Evolutionary conservation across 64 coral and sea anemone species (phyloP), one percentile per base, ranked within the genome.

Genomic region (Catalaphyllia jardinei): DNA sequence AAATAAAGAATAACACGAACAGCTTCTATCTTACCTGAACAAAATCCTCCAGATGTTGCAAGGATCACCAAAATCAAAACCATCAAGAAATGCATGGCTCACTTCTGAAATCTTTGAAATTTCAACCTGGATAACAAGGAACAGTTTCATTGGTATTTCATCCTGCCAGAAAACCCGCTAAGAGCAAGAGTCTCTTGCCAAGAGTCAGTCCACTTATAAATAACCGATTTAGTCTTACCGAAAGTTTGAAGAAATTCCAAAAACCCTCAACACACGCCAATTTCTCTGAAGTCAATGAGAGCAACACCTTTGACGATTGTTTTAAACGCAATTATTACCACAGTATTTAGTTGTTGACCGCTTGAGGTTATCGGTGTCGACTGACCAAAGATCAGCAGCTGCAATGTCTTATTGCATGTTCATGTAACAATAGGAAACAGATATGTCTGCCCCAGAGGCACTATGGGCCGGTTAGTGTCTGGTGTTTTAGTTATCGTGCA

Each of bases 381-480:
- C n/a, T 85, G 62, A 85, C 33, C 24, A 24, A 46, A 46, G 42
- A 71, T 51, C 39, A 19, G 17, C 24, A 50, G 39, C 35, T 77
- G 18, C 74, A 77, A 85, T 15, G 22, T 17, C 51, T 12, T 67
- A 46, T 71, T 71, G 19, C 22, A 27, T 65, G 81, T 85, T 52
- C 81, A 50, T 67, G 62, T 85, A 85, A 85, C 79, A 83, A 83
- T 46, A 83, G 60, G 60, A 20, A 83, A 83, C 60, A 83, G 60
- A 83, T 85, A 22, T 71, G 17, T 20, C 50, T 12, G 33, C 19
- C 38, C 81, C 14, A 39, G 27, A 25, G 50, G 81, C 81, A 71
- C 71, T 20, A 71, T 51, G 81, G 81, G 22, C n/a, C 20, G 63
- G 81, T 18, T 50, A 22, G 12, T 16, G 19, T 15, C 39, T 85